A percentile compares a stretch with the other conserved stretches of the same genome.
Conservation (phyloP, 2,113 vertebrate genomes). For the Nothobranchius furzeri region DNA sequence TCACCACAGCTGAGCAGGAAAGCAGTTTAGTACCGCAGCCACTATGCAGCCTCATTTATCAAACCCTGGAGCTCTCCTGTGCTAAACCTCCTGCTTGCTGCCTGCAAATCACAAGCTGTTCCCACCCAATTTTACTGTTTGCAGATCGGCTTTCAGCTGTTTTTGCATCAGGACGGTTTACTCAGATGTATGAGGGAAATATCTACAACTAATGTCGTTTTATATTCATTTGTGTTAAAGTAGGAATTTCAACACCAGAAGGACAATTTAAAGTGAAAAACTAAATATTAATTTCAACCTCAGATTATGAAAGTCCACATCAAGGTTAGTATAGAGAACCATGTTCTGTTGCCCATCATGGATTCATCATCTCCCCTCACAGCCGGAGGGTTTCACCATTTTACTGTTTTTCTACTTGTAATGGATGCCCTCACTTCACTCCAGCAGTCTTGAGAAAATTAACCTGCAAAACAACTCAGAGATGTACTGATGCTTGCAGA, state of each 20-base stretch:
- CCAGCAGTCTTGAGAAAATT: too few relatives aligned
- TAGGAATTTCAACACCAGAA: too few relatives aligned
- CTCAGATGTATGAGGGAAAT: not conserved
- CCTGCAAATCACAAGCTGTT: slow-evolving; percentile 68
- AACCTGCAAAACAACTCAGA: not conserved
- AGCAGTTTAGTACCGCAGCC: slow-evolving; percentile 72
- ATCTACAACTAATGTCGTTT: not conserved
- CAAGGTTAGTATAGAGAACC: too few relatives aligned
- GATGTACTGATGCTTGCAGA: slow-evolving; percentile 17
- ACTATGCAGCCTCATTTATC: slow-evolving; percentile 74
- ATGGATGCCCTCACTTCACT: too few relatives aligned
- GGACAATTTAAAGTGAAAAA: too few relatives aligned
- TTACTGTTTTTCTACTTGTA: too few relatives aligned
- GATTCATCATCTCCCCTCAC: too few relatives aligned
- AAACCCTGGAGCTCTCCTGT: slow-evolving; percentile 66
- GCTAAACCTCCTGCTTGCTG: slow-evolving; percentile 51
- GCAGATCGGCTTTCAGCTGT: slow-evolving; percentile 37
- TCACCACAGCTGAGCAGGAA: slow-evolving; percentile 76
- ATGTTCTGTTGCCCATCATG: too few relatives aligned
- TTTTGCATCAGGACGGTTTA: slow-evolving; percentile 19
- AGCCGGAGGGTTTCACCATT: too few relatives aligned
- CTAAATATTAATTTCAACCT: too few relatives aligned
- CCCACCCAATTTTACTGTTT: slow-evolving; percentile 45
- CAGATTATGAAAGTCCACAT: too few relatives aligned
- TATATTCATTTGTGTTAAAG: too few relatives aligned